Evolutionary conservation across 2,888 invertebrate species (phyloP), one percentile per base, ranked within the genome.

Genomic region (Chaetoderma sp.): DNA sequence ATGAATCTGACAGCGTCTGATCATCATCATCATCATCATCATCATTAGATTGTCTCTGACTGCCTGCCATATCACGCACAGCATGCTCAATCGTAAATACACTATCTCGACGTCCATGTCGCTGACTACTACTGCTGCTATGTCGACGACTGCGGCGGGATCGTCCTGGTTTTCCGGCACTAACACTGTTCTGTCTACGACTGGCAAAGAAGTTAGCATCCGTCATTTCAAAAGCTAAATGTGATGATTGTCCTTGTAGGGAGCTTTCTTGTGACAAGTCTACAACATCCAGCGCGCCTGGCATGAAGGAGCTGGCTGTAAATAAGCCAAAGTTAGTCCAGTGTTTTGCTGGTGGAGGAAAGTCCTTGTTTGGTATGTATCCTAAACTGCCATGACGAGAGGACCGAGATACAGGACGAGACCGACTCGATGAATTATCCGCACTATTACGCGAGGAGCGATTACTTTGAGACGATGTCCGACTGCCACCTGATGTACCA

Each of bases 301-400:
- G 70, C 33, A 66, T 33, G 13, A 61, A 65, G 39, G 70, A 63
- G 42, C 73, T 78, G 18, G 78, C 77, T n/a, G 78, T 73, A 58
- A 80, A 81, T 18, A 78, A 70, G 13, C 78, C 75, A 59, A 77
- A 79, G 62, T 80, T n/a, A n/a, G n/a, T n/a, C n/a, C n/a, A n/a
- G n/a, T n/a, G n/a, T n/a, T n/a, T n/a, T n/a, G n/a, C n/a, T n/a
- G n/a, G n/a, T n/a, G n/a, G n/a, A n/a, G n/a, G n/a, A n/a, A n/a
- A n/a, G n/a, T n/a, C n/a, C n/a, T n/a, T n/a, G n/a, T n/a, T n/a
- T n/a, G n/a, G n/a, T n/a, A n/a, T n/a, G n/a, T n/a, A n/a, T n/a
- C n/a, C n/a, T n/a, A n/a, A n/a, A n/a, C n/a, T n/a, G n/a, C n/a
- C n/a, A n/a, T n/a, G n/a, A n/a, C 18, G 32, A 54, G 21, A 50